phyloP scores from a whole-genome alignment of 2,888 invertebrate species.

The Seladonia tumulorum region DNA sequence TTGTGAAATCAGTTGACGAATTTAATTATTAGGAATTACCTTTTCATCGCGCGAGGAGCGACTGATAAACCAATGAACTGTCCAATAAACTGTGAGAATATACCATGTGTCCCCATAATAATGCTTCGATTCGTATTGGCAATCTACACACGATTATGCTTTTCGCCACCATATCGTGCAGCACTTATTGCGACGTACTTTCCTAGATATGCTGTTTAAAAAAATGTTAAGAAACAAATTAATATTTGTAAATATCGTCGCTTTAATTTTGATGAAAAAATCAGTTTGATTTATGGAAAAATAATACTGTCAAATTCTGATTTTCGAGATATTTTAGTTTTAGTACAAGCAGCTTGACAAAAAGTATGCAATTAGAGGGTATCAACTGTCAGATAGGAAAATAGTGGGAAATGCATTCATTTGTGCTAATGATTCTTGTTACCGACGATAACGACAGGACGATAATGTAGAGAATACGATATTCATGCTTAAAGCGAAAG shows the following conservation, averaged over 20 bases:
- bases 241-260: not conserved
- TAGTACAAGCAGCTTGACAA: not conserved
- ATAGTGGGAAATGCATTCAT: not conserved
- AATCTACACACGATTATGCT: conserved; percentile 17
- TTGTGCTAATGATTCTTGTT: conserved; percentile 3
- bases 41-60: conserved; percentile 1
- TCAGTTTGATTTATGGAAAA: not conserved
- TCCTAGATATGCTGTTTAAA: not conserved
- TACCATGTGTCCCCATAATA: conserved; percentile 23
- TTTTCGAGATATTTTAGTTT: not conserved
- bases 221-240: not conserved
- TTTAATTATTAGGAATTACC: conserved; percentile 31
- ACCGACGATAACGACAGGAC: not conserved
- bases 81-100: conserved; percentile 52
- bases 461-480: not conserved
- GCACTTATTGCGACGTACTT: conserved; percentile 14
- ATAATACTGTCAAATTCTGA: not conserved
- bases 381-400: not conserved
- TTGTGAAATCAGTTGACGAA: not conserved
- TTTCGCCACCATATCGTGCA: conserved; percentile 19
- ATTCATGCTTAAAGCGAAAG: too few relatives aligned
- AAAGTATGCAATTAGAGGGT: conserved; percentile 8
- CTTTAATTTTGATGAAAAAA: not conserved
- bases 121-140: conserved; percentile 2
- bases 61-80: conserved; percentile 42